These are phyloP conservation scores for Eupristina koningsbergeri DNA, from an alignment of 1,140 invertebrate species.

Conservation along the genomic window DNA sequence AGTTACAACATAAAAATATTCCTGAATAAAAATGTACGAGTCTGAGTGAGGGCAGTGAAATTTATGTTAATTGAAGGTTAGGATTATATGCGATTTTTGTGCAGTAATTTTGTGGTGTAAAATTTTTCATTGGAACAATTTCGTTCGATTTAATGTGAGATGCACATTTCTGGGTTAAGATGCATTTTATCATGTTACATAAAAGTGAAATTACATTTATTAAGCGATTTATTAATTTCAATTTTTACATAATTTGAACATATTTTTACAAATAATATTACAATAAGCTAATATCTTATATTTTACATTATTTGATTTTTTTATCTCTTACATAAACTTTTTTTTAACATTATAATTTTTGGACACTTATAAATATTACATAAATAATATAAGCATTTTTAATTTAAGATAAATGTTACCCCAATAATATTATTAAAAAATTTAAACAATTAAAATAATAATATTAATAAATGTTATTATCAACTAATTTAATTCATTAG, in stretches of 20 bases:
- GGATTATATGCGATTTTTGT: slow-evolving; percentile 5
- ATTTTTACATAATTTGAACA: neutral
- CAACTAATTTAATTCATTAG: no score
- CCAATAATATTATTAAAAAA: no score
- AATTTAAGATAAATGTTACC: no score
- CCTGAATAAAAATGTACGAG: neutral
- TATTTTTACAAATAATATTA: neutral
- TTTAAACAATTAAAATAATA: no score
- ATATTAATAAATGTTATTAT: no score
- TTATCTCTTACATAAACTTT: no score
- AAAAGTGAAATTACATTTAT: no score
- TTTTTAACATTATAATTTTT: no score
- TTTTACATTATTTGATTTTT: no score
- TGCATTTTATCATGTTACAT: neutral
- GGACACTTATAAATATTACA: no score
- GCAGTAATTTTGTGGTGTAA: no score
- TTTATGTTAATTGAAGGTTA: slow-evolving; percentile 24
- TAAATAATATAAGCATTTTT: no score
- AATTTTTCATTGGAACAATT: neutral
- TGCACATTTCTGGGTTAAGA: neutral
- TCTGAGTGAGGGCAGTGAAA: neutral
- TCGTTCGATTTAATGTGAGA: neutral
- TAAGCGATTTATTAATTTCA: neutral
- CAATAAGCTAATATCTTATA: neutral
- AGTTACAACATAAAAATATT: neutral